Base-by-base conservation (phyloP, 2,888 invertebrate species). In the Macrophya annulata region DNA sequence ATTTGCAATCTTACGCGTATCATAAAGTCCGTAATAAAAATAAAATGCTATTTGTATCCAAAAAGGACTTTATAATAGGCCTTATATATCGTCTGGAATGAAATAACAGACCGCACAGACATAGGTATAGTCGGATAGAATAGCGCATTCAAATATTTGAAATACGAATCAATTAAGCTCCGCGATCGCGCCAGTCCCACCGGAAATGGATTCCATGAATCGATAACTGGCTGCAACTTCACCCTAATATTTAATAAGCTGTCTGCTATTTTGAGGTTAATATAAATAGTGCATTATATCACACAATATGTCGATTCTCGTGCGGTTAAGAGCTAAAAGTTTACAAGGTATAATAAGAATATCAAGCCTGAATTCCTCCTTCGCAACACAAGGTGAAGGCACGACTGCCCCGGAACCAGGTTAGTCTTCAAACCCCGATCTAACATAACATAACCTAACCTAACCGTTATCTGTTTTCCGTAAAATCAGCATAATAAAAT, bases 301-400 rank as follows among this genome's bases (percentile, higher is more conserved):
- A 25, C 10, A 10, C 17, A 84, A 48, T 4, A 88, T 88, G 88
- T 88, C 87, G 37, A 86, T 89, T 79, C 82, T 89, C 51, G 87
- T 85, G 65, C 86, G 88, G 76, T 87, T 89, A 40, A 81, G 85
- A 37, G 87, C 87, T 77, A 86, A 85, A 72, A 87, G 84, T 86
- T 62, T 72, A 9, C 74, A 86, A 45, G 48, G 72, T n/a, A 51
- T 82, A 15, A 83, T 82, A 21, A 86, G 86, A 85, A 71, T 88
- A 55, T 84, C 86, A 3, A 86, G 82, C 40, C 68, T 85, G 9
- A 72, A 85, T 82, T 86, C 86, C 21, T 84, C 86, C 6, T 87
- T 86, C 48, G 65, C 87, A 51, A 86, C 86, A 68, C 51, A 83
- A 83, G 31, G 17, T 71, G 83, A 51, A 4, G 4, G n/a, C 5